Percentiles rank a stretch among this genome's conserved stretches.
Evolutionary conservation across 2,797 vertebrate species (phyloP).

Genomic region (Catharus ustulatus): DNA sequence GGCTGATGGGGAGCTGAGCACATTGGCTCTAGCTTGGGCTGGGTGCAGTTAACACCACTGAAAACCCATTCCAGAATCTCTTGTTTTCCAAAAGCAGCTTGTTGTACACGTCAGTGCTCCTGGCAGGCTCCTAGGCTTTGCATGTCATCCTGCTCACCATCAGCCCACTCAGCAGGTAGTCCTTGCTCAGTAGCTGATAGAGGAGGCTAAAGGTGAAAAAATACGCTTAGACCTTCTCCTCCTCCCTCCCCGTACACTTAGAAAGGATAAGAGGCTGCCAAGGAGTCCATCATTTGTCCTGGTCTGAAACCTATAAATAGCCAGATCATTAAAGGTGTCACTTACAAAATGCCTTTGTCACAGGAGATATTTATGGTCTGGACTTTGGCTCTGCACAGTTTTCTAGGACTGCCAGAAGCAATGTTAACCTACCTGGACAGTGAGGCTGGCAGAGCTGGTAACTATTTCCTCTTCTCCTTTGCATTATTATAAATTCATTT

Average conservation of each 20-base stretch:
- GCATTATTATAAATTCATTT: not conserved
- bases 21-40: not conserved
- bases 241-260: not conserved
- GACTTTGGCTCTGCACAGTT: not conserved
- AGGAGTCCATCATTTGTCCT: not conserved
- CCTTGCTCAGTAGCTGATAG: not conserved
- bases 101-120: not conserved
- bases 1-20: not conserved
- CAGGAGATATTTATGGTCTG: slow-evolving; percentile 6
- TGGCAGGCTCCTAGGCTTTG: not conserved
- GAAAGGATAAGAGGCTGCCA: not conserved
- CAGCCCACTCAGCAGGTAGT: not conserved
- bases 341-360: slow-evolving; percentile 38
- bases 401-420: not conserved
- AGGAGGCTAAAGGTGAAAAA: not conserved
- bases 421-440: not conserved
- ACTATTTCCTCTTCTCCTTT: not conserved
- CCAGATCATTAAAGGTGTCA: slow-evolving; percentile 18
- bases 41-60: not conserved
- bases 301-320: slow-evolving; percentile 37
- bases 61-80: not conserved
- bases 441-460: not conserved
- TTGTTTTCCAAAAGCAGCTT: not conserved
- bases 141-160: not conserved
- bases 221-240: not conserved